A percentile compares a stretch with the other conserved stretches of the same genome.
Evolutionary conservation across 1,140 invertebrate genomes (phyloP).

Genomic region (Nasonia vitripennis): DNA sequence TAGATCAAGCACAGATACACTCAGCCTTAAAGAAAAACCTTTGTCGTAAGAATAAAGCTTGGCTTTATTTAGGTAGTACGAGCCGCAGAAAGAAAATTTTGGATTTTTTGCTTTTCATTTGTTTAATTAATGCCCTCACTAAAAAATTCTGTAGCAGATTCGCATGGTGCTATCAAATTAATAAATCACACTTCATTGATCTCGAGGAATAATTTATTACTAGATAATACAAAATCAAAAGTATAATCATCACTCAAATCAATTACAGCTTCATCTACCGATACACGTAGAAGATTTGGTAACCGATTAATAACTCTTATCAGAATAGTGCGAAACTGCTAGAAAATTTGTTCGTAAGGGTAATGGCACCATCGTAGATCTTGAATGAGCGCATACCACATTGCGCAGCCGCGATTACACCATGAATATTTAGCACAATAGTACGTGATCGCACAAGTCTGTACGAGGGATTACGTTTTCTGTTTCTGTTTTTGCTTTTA

Average conservation of each 20-base stretch:
- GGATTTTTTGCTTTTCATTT: conserved; percentile 11
- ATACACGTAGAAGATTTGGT: background rate
- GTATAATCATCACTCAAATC: background rate
- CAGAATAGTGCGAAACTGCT: background rate
- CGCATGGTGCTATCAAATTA: background rate
- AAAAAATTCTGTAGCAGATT: conserved; percentile 13
- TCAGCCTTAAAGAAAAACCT: conserved; percentile 27
- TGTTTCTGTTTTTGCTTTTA: conserved; percentile 25
- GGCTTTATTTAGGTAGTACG: background rate
- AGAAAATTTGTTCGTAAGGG: conserved; percentile 25
- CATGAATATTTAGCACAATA: conserved; percentile 23
- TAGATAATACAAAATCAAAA: background rate
- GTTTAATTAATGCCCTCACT: conserved; percentile 6
- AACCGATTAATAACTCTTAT: background rate
- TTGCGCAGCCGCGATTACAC: conserved; percentile 20
- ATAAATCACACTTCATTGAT: background rate
- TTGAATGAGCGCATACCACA: background rate
- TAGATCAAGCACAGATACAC: conserved; percentile 31
- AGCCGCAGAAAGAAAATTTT: conserved; percentile 31
- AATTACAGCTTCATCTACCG: background rate
- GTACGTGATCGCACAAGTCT: background rate
- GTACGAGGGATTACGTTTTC: conserved; percentile 26
- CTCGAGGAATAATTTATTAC: background rate
- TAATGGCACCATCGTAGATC: conserved; percentile 46
- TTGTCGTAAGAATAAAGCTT: conserved; percentile 2